phyloP scores from a whole-genome alignment of 2,113 vertebrate species.

The Antechinus flavipes region DNA sequence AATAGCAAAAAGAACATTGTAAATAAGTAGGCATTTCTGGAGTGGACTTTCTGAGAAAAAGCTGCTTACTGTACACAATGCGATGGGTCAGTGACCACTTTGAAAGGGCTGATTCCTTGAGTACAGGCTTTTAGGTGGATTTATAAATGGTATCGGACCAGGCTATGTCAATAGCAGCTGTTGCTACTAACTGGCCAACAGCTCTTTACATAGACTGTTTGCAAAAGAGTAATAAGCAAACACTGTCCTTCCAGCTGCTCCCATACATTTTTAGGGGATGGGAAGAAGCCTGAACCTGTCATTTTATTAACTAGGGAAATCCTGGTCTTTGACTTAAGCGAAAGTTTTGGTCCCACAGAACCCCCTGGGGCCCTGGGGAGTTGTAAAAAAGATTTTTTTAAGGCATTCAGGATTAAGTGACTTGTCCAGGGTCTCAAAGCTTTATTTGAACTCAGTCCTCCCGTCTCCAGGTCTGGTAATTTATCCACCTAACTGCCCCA shows the following conservation, averaged over 20 bases:
- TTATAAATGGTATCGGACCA: conserved; percentile 66
- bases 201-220: conserved; percentile 70
- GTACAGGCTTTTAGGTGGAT: conserved; percentile 71
- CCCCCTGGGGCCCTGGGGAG: too few species aligned
- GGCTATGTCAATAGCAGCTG: conserved; percentile 71
- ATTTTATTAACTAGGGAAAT: too few species aligned
- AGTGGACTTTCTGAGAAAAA: background rate
- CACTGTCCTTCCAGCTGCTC: conserved; percentile 53
- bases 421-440: too few species aligned
- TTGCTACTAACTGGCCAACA: conserved; percentile 65
- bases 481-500: background rate
- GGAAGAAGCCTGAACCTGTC: too few species aligned
- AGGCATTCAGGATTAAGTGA: too few species aligned
- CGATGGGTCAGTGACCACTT: background rate
- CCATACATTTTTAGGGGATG: conserved; percentile 8
- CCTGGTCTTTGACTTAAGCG: too few species aligned
- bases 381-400: too few species aligned
- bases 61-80: background rate
- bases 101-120: conserved; percentile 51
- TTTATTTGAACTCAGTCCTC: too few species aligned
- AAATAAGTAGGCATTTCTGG: conserved; percentile 34
- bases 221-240: conserved; percentile 66
- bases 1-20: conserved; percentile 47
- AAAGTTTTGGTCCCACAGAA: too few species aligned
- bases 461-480: too few species aligned